Base-by-base conservation (phyloP, 2,113 vertebrate species). In the Irena cyanogastra region DNA sequence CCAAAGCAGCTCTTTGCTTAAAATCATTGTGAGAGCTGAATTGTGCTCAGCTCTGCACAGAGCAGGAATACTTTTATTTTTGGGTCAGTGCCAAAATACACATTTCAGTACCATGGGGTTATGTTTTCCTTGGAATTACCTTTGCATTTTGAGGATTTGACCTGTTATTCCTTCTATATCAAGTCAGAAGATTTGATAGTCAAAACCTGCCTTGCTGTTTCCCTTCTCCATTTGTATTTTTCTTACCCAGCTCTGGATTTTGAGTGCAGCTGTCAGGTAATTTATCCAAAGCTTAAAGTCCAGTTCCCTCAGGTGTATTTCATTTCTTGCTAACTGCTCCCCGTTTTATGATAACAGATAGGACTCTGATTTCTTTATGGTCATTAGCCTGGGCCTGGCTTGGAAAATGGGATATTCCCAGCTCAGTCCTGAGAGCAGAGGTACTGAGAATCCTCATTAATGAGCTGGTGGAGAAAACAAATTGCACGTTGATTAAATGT, bases 231-330 rank as follows among this genome's bases (percentile, higher is more conserved):
- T 87, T 56, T 44, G 3, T 12, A 2, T 39, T 72, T 95, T 85
- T 37, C 64, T 54, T 70, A 2, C 56, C 37, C 74, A 8, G 6
- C 88, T 79, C 61, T 79, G 61, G 26, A 24, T 53, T 79, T 30
- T 6, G 60, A 44, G 49, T 35, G 60, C 79, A 87, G 74, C 93
- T 63, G 74, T 27, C 42, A 65, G 61, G 89, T 87, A 10, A 93
- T 95, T 87, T 52, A 49, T 89, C 87, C 77, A 6, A 12, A 87
- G 60, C 45, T 52, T 57, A 0, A 87, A 69, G 30, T 42, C 69
- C 65, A 7, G 52, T 44, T 95, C 94, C 94, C 93, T 39, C 21
- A 42, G 89, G 93, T 56, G 6, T 89, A 53, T 89, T 95, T 44
- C 33, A 42, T 89, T 83, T 53, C 89, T 79, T 17, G 28, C 61